Conservation (phyloP, 2,113 vertebrate species). For the Perognathus longimembris region DNA sequence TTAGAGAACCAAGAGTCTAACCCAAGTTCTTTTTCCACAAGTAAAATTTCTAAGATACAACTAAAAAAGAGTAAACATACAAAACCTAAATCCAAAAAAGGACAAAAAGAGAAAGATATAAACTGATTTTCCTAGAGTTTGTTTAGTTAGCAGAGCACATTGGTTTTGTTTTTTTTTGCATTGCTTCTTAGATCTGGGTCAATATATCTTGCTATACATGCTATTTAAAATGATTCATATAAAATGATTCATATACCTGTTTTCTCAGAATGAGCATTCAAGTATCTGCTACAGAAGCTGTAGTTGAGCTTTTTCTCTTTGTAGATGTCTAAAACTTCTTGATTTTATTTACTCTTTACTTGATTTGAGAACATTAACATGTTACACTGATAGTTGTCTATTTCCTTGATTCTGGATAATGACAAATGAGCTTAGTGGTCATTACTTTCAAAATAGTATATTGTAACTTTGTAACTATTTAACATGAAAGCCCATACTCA, state of each 20-base stretch:
- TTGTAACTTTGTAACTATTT: neutral
- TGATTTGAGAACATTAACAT: constrained; percentile 45
- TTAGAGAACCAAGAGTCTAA: constrained; percentile 1
- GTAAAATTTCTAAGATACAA: constrained; percentile 13
- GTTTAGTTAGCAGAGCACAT: constrained; percentile 6
- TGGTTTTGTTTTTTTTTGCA: neutral
- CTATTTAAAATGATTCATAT: neutral
- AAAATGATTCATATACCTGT: neutral
- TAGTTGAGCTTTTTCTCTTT: neutral
- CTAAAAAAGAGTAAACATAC: neutral
- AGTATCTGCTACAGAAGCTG: neutral
- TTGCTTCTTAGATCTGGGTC: neutral
- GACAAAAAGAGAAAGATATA: constrained; percentile 2
- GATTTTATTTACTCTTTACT: constrained; percentile 34
- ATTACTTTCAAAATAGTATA: neutral
- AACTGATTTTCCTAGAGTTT: constrained; percentile 28
- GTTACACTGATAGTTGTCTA: neutral
- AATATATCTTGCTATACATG: constrained; percentile 1
- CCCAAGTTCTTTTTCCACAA: constrained; percentile 3
- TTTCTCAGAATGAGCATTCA: neutral
- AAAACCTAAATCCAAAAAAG: constrained; percentile 36
- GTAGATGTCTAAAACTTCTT: neutral
- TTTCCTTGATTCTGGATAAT: neutral
- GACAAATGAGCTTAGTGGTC: neutral
- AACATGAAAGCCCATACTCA: constrained; percentile 36